Evolutionary conservation across 2,888 invertebrate species (phyloP), one percentile per base, ranked within the genome.

Genomic region (Yponomeuta cagnagella): DNA sequence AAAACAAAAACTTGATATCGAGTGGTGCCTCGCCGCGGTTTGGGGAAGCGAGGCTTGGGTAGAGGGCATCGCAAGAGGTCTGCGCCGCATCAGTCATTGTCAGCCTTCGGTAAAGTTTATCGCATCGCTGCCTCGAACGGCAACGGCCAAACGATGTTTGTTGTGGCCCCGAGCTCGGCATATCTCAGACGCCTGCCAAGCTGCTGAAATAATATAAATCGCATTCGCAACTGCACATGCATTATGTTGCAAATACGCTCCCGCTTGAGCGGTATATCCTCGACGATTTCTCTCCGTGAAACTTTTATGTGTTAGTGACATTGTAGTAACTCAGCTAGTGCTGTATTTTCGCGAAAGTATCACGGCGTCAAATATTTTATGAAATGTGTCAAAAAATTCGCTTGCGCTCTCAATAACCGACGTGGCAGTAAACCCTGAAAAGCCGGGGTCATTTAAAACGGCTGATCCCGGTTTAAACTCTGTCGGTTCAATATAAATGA

Each of bases 61-160:
- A 58, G 52, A 58, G 52, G 52, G 52, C 15, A 58, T 15, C 15
- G 52, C 15, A 15, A 58, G 52, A 58, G 52, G 52, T 58, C 52
- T 65, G 12, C 75, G 77, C 76, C 76, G 82, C 86, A 89, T 90
- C 88, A 85, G 85, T 88, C 88, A 87, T 88, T 89, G 90, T 89
- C 90, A 88, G 87, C 87, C 52, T 58, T 58, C 15, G 52, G 52
- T 15, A 84, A 88, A 88, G 81, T 89, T 87, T 86, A 85, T 85
- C 83, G 81, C 80, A 73, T 72, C 72, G 76, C 76, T 75, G 78
- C 77, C 74, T 75, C 76, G 76, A 78, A 79, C 80, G 78, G 82
- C 82, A 82, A 82, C 82, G 79, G 77, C 80, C 79, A 81, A 84
- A 86, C 84, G 86, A 58, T 88, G 84, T 89, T 88, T 88, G 84